phyloP scores from a whole-genome alignment of 2,797 vertebrate species.

The Octomys mimax region DNA sequence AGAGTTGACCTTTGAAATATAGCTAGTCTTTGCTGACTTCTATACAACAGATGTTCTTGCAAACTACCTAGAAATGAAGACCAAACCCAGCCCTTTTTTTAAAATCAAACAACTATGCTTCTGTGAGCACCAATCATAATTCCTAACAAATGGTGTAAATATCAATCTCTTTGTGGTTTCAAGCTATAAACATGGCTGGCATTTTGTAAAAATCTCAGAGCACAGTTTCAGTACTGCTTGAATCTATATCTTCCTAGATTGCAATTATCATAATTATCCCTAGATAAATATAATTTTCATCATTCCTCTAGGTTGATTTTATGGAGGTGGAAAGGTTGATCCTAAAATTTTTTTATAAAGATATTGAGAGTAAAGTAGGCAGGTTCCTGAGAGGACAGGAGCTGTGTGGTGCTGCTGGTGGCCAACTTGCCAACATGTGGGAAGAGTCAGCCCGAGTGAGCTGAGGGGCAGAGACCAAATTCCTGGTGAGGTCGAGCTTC shows the following conservation, averaged over 20 bases:
- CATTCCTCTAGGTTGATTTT: not conserved
- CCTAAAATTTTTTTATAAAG: not conserved
- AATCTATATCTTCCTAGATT: not conserved
- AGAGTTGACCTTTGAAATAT: not conserved
- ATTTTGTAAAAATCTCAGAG: not conserved
- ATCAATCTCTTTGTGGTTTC: not conserved
- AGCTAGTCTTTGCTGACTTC: not conserved
- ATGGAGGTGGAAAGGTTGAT: not conserved
- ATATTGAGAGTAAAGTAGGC: accelerated
- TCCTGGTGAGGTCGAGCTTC: not conserved
- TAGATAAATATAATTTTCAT: not conserved
- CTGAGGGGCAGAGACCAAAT: not conserved
- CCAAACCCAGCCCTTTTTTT: not conserved
- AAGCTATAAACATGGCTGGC: not conserved
- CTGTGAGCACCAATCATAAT: not conserved
- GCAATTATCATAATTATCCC: too few relatives aligned
- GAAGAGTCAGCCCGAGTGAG: not conserved
- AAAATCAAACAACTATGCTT: not conserved
- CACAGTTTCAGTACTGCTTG: not conserved
- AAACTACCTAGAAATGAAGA: not conserved
- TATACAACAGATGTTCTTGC: not conserved
- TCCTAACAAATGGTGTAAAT: not conserved
- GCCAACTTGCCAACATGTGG: not conserved
- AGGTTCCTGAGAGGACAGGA: not conserved
- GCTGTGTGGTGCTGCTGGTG: not conserved